A percentile compares a stretch with the other conserved stretches of the same genome.
These are phyloP conservation scores for Agonopterix alstromeriana DNA, from an alignment of 2,888 invertebrate genomes.

Conservation along the genomic window DNA sequence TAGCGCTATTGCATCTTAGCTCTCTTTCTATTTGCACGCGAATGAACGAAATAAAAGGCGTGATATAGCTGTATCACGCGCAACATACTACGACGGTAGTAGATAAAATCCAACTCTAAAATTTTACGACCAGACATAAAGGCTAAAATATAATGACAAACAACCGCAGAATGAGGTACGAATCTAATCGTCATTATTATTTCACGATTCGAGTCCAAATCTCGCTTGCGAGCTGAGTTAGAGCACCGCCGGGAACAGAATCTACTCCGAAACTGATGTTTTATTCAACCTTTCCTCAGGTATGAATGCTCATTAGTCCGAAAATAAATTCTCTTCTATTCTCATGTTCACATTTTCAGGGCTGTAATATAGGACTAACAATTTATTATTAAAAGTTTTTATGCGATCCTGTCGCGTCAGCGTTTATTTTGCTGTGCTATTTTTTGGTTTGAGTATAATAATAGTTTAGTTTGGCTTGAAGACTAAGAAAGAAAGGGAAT, in stretches of 20 bases:
- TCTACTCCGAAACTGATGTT: constrained; percentile 57
- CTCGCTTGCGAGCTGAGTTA: constrained; percentile 48
- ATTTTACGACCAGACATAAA: constrained; percentile 21
- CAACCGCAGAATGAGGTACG: constrained; percentile 29
- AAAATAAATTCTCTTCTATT: constrained; percentile 44
- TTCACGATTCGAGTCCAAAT: constrained; percentile 38
- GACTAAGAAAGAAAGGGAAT: no score
- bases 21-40: no score
- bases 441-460: no score
- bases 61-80: no score
- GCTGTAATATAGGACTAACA: constrained; percentile 14
- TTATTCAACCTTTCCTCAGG: constrained; percentile 66
- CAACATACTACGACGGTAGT: no score
- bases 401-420: no score
- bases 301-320: constrained; percentile 65
- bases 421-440: no score
- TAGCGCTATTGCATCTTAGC: no score
- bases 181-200: constrained; percentile 49
- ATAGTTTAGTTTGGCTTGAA: no score
- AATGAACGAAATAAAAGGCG: no score
- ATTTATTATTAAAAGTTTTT: constrained; percentile 16
- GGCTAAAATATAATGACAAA: constrained; percentile 32
- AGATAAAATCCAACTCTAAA: no score
- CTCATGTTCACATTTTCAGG: constrained; percentile 31
- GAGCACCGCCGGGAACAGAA: constrained; percentile 43